Percentiles rank a stretch among this genome's conserved stretches.
Conservation (phyloP, 2,113 vertebrate genomes). For the Cacatua alba region DNA sequence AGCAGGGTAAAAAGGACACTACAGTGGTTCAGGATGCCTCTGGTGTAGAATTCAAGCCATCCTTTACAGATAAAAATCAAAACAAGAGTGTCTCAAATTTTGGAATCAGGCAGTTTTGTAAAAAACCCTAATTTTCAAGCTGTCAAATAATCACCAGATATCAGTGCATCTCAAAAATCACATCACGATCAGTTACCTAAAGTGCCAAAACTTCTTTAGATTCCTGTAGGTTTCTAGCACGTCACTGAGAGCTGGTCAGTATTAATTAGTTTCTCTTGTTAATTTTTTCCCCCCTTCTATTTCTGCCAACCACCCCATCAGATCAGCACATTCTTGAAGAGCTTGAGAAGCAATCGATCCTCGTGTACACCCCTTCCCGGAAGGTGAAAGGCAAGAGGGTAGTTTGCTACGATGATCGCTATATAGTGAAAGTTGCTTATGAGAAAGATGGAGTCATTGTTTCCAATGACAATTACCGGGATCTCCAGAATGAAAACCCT, state of each 20-base stretch:
- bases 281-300: neutral
- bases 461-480: conserved; percentile 92
- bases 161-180: neutral
- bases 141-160: neutral
- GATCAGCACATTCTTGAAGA: conserved; percentile 86
- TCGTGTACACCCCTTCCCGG: conserved; percentile 88
- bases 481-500: conserved; percentile 87
- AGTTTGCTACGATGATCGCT: conserved; percentile 90
- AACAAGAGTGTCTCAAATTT: neutral
- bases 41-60: neutral
- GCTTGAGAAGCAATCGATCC: conserved; percentile 82
- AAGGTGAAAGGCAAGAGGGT: conserved; percentile 88
- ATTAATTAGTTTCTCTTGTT: neutral
- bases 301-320: conserved; percentile 24
- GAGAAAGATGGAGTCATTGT: conserved; percentile 86
- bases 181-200: neutral
- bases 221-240: neutral
- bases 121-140: neutral
- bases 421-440: conserved; percentile 87
- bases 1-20: neutral
- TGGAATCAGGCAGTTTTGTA: neutral
- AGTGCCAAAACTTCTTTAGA: neutral
- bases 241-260: neutral
- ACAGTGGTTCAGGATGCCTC: neutral
- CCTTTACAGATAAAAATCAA: neutral